phyloP scores from a whole-genome alignment of 2,888 invertebrate genomes.

The Marronus borbonicus region DNA sequence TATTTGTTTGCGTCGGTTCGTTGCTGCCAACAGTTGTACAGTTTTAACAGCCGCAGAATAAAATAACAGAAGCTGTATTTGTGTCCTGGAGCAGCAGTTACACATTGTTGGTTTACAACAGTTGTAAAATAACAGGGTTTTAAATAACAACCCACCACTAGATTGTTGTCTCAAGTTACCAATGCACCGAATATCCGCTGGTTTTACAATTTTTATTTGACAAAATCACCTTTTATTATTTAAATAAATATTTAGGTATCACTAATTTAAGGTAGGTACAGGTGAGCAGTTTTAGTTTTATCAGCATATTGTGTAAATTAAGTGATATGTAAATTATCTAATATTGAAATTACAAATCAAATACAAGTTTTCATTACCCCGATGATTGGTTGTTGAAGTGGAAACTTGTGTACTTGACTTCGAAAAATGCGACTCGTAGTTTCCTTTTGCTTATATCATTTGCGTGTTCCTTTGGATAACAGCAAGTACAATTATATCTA shows the following conservation, averaged over 20 bases:
- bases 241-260: conserved; percentile 51
- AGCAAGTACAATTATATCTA: conserved; percentile 22
- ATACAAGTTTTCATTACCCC: conserved; percentile 16
- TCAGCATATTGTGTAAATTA: conserved; percentile 47
- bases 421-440: conserved; percentile 64
- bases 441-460: conserved; percentile 65
- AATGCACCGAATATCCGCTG: conserved; percentile 50
- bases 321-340: conserved; percentile 45
- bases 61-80: no score
- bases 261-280: conserved; percentile 51
- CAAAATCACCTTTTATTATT: conserved; percentile 50
- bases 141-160: no score
- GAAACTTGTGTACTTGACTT: conserved; percentile 54
- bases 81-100: no score
- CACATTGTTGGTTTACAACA: no score
- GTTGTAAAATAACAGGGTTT: no score
- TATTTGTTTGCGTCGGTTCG: no score
- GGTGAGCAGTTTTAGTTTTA: neutral
- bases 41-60: no score
- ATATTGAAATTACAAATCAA: neutral
- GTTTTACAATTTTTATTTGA: conserved; percentile 52
- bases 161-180: conserved; percentile 50
- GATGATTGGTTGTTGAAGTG: conserved; percentile 49
- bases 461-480: conserved; percentile 43
- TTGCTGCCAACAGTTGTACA: no score